Base-by-base conservation (phyloP, 2,113 vertebrate species). In the Camarhynchus parvulus region DNA sequence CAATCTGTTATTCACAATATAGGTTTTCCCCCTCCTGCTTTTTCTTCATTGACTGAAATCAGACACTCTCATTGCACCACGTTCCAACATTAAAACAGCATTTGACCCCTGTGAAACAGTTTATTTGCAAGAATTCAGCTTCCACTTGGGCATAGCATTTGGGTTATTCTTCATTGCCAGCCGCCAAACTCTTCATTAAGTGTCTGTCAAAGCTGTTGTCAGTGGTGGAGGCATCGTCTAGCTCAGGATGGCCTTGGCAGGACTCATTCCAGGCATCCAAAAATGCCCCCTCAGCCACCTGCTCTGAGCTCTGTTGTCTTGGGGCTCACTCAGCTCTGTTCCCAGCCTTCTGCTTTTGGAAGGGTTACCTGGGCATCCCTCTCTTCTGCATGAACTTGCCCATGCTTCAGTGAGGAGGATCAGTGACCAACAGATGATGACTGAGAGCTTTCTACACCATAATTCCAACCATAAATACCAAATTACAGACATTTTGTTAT, bases 171-270 rank as follows among this genome's bases (percentile, higher is more conserved):
- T 12, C 5, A 11, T 15, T 49, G 19, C 9, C 42, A 77, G n/a
- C 2, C 15, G 15, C 22, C 17, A 55, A 59, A 67, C 18, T 73
- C 50, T 85, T 85, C 13, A 24, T 53, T 37, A 67, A 67, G 11
- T 10, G 24, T 35, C 14, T 27, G 5, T 47, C 59, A 41, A 14
- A 0, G 1, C 41, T 56, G 30, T 56, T 52, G 42, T 12, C 50
- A 63, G 15, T 0, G 0, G 19, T 31, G 15, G 23, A 25, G 50
- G 7, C 18, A 87, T 27, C 10, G 5, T 16, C 10, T 15, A 80
- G 44, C 35, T 82, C 67, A 76, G 41, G 4, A 49, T 44, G 24
- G 35, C 21, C 30, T 63, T 1, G 0, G 2, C 11, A 88, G 53
- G 7, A 50, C 30, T 27, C 49, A 50, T 14, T 50, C 49, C 49